Conservation (phyloP, 2,797 vertebrate species). For the Gorsachius magnificus region DNA sequence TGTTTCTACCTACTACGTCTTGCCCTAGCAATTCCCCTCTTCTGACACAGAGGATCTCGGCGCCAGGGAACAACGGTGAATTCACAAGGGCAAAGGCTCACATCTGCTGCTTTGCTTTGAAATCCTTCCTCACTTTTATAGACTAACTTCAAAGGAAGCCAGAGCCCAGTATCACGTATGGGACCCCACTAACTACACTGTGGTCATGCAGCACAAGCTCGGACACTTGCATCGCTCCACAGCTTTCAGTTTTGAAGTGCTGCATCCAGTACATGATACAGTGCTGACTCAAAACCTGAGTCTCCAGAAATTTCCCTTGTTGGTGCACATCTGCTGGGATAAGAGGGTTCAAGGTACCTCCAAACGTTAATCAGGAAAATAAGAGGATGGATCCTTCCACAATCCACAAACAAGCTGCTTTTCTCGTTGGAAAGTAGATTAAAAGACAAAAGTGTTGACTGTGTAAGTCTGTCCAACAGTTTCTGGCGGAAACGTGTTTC, state of each 20-base stretch:
- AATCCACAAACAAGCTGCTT: neutral
- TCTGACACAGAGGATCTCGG: neutral
- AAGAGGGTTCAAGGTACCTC: neutral
- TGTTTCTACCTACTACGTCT: neutral
- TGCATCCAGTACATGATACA: fast-evolving
- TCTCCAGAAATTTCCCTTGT: neutral
- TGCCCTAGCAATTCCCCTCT: neutral
- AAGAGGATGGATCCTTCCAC: neutral
- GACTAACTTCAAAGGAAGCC: neutral
- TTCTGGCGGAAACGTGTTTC: neutral
- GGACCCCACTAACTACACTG: neutral
- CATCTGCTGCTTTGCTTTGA: neutral
- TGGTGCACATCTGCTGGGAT: neutral
- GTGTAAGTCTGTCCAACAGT: neutral
- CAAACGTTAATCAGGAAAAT: neutral
- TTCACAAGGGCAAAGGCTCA: neutral
- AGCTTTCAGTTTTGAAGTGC: neutral
- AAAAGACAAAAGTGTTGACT: neutral
- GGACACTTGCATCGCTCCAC: neutral
- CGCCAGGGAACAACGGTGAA: neutral
- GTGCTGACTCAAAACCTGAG: fast-evolving
- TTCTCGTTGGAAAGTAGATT: neutral
- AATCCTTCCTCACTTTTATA: neutral
- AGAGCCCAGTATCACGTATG: neutral
- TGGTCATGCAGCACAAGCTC: neutral